These are phyloP conservation scores for Atta colombica DNA, from an alignment of 1,140 invertebrate species.

Conservation along the genomic window DNA sequence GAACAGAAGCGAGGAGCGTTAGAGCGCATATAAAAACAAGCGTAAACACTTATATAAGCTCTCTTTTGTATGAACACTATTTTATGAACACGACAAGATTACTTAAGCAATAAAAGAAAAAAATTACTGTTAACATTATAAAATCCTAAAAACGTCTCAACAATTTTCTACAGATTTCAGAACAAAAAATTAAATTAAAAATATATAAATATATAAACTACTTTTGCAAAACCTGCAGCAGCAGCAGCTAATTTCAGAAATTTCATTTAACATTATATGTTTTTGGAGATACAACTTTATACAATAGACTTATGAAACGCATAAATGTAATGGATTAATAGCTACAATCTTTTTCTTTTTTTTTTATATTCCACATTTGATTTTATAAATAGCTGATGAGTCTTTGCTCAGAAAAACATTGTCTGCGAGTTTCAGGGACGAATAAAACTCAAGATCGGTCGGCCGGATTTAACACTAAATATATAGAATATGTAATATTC, in stretches of 20 bases:
- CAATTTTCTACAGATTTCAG: neutral
- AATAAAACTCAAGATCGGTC: neutral
- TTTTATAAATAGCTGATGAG: neutral
- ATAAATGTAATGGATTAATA: neutral
- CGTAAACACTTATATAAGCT: slow-evolving; percentile 11
- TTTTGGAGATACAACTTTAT: neutral
- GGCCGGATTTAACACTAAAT: neutral
- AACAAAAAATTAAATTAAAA: neutral
- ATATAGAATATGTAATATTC: neutral
- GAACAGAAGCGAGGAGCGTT: slow-evolving; percentile 32
- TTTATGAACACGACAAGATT: too few species aligned
- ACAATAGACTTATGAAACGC: neutral
- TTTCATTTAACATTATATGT: neutral
- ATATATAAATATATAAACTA: neutral
- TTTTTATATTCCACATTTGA: neutral
- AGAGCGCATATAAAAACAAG: slow-evolving; percentile 35
- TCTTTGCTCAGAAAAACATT: neutral
- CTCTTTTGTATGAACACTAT: slow-evolving; percentile 39
- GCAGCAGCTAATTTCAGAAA: neutral
- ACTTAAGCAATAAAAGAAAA: neutral
- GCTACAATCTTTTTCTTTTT: neutral
- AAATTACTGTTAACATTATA: neutral
- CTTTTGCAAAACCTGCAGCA: neutral
- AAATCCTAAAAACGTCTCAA: neutral
- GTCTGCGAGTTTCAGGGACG: neutral